These are phyloP conservation scores for Anas bahamensis DNA, from an alignment of 2,797 vertebrate genomes.

Conservation along the genomic window DNA sequence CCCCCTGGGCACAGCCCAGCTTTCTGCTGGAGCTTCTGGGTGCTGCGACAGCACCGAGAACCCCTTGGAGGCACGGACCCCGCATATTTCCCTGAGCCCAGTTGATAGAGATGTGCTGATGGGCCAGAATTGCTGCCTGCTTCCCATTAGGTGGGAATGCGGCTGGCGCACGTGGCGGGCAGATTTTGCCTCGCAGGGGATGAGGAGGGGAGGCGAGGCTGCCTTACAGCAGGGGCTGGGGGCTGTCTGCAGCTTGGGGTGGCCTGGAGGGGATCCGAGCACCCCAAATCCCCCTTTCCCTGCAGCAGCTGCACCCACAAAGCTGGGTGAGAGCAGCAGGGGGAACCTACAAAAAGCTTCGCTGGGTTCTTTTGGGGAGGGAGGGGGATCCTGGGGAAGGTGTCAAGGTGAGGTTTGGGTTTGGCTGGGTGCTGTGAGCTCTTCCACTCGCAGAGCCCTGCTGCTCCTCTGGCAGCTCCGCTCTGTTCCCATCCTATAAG, in stretches of 20 bases:
- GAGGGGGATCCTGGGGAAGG: background rate
- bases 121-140: background rate
- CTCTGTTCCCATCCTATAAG: background rate
- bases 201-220: background rate
- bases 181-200: background rate
- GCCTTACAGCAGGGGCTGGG: background rate
- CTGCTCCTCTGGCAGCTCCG: background rate
- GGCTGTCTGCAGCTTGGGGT: background rate
- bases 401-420: background rate
- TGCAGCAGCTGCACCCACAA: background rate
- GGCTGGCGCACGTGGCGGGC: conserved; percentile 12
- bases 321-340: rapidly evolving
- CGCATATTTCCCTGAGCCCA: rapidly evolving
- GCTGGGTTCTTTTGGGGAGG: background rate
- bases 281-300: background rate
- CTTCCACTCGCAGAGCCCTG: background rate
- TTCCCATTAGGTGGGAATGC: conserved; percentile 65
- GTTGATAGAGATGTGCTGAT: rapidly evolving
- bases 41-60: rapidly evolving
- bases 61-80: rapidly evolving
- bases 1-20: background rate
- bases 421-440: background rate
- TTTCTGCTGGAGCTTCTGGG: background rate
- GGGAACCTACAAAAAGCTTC: rapidly evolving
- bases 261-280: background rate